Evolutionary conservation across 2,888 invertebrate genomes (phyloP), one percentile per base, ranked within the genome.

Genomic region (Nomada flava): DNA sequence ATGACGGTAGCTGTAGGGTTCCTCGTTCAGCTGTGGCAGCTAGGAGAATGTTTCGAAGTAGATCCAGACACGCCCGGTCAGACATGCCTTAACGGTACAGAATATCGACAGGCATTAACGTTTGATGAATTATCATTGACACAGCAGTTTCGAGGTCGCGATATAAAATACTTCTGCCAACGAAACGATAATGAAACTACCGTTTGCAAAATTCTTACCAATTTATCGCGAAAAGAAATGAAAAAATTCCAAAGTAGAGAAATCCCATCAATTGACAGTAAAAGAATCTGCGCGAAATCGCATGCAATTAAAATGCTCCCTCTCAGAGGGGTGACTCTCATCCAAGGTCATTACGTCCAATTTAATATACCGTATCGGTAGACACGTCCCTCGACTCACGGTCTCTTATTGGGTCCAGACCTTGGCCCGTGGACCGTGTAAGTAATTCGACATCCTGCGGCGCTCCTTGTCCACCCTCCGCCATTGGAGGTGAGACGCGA

Each of bases 401-500:
- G 65, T 78, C 74, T 86, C 77, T 86, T 76, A 83, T 86, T 86
- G 86, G 77, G 74, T 50, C 65, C 26, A 44, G 62, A 26, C 63
- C 57, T 47, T n/a, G 64, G 79, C 44, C 62, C 26, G 52, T 42
- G 75, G 84, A 70, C 65, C 82, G 69, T 82, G 82, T 52, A 70
- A 77, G 65, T 79, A 70, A 84, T 84, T 87, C 79, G 82, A 77
- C 84, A 77, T 81, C 84, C 85, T 77, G 86, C 68, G 60, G 81
- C 63, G 87, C 65, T 64, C 74, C 76, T 74, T 76, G 74, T 59
- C 60, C 77, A 62, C 42, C 65, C 72, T 26, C 52, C 59, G 26
- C 29, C 26, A 57, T 55, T 29, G 18, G 9, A 20, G 52, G 55
- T 29, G 62, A 50, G 26, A 5, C 71, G 44, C 18, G 68, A n/a